Evolutionary conservation across 1,140 invertebrate genomes (phyloP).

Genomic region (Trichonephila clavipes): DNA sequence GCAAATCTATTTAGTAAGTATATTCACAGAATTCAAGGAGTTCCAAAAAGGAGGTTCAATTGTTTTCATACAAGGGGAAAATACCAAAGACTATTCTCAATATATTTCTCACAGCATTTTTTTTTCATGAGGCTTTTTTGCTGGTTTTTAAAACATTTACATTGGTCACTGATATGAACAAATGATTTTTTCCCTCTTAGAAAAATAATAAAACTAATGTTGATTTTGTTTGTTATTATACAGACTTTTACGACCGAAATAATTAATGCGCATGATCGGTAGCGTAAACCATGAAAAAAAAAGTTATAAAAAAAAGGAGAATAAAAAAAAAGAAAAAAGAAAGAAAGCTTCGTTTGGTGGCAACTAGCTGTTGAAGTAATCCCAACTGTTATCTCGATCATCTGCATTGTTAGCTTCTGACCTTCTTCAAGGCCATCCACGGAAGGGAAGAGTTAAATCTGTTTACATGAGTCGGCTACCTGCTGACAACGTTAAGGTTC

Average conservation of each 20-base stretch:
- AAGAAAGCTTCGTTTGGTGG: neutral
- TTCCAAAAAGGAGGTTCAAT: too few relatives aligned
- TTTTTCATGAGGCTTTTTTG: too few relatives aligned
- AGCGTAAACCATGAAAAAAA: neutral
- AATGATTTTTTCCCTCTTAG: too few relatives aligned
- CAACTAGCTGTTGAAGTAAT: neutral
- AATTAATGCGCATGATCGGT: neutral
- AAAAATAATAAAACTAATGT: too few relatives aligned
- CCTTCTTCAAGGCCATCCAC: neutral
- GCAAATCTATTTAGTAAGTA: too few relatives aligned
- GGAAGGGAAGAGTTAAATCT: neutral
- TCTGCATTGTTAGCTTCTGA: slow-evolving; percentile 11
- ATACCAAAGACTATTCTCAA: too few relatives aligned
- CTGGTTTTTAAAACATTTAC: too few relatives aligned
- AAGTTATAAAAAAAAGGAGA: neutral
- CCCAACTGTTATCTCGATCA: neutral
- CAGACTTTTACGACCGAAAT: neutral
- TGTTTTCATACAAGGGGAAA: too few relatives aligned
- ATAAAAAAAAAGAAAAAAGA: neutral
- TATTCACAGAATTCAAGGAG: too few relatives aligned
- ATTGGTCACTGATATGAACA: too few relatives aligned
- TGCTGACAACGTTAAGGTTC: neutral
- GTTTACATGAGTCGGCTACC: neutral
- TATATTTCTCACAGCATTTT: too few relatives aligned
- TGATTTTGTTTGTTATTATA: too few relatives aligned